Evolutionary conservation across 53 echinoderm and acorn worm genomes (phyloP).

Genomic region (Arbacia lixula): DNA sequence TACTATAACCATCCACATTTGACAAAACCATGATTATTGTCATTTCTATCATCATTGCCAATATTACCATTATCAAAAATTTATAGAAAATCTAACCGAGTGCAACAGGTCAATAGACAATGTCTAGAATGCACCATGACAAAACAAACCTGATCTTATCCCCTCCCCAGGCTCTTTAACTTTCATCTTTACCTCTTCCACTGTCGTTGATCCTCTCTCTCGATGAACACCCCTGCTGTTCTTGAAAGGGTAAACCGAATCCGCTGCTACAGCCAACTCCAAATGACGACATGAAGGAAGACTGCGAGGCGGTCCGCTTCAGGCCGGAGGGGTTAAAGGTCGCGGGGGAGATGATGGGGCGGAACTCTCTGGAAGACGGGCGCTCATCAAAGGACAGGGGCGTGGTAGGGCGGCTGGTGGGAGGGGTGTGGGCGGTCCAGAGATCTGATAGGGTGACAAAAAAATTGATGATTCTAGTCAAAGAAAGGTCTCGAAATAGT

Average conservation of each 20-base stretch:
- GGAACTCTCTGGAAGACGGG: conserved; percentile 27
- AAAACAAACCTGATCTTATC: neutral
- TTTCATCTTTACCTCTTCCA: neutral
- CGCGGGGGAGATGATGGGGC: conserved; percentile 41
- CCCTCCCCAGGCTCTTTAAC: neutral
- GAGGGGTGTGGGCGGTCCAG: conserved; percentile 49
- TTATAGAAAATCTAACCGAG: neutral
- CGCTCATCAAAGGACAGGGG: neutral
- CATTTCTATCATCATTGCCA: too few relatives aligned
- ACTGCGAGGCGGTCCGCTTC: conserved; percentile 28
- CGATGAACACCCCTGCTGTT: conserved; percentile 1
- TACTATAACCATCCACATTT: too few relatives aligned
- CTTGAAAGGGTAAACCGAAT: neutral
- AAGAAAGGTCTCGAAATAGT: too few relatives aligned
- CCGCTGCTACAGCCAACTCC: conserved; percentile 7
- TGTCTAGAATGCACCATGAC: neutral
- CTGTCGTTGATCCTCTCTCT: neutral
- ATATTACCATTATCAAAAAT: too few relatives aligned
- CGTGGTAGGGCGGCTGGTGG: conserved; percentile 37
- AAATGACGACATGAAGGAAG: conserved; percentile 22
- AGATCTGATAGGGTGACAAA: conserved; percentile 22
- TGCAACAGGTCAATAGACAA: neutral
- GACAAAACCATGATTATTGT: too few relatives aligned
- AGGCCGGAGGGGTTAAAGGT: conserved; percentile 37
- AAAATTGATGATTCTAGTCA: too few relatives aligned